Evolutionary conservation across 2,888 invertebrate species (phyloP).

Genomic region (Trachelus tabidus): DNA sequence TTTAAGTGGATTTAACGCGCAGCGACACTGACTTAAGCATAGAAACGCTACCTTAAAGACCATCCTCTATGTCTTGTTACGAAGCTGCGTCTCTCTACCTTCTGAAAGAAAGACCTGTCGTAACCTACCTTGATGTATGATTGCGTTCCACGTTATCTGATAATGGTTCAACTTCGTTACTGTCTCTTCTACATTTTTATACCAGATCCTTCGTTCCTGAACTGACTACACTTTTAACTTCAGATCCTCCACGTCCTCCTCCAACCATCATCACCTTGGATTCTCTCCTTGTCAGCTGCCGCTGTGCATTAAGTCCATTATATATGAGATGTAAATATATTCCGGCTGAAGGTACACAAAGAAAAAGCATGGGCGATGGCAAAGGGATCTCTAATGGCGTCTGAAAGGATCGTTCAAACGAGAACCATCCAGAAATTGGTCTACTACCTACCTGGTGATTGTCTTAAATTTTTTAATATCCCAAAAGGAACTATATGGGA

Average conservation of each 20-base stretch:
- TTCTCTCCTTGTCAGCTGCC: background rate
- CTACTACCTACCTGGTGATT: background rate
- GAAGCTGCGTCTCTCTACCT: background rate
- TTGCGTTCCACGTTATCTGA: background rate
- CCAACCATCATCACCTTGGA: background rate
- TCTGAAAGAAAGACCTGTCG: background rate
- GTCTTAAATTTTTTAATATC: background rate
- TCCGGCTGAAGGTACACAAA: background rate
- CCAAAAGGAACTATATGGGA: background rate
- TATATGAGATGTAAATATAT: slow-evolving; percentile 14
- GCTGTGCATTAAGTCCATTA: slow-evolving; percentile 4
- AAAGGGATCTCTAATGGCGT: background rate
- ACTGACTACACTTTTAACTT: background rate
- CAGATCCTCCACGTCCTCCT: background rate
- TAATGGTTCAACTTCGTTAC: background rate
- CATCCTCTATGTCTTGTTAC: background rate
- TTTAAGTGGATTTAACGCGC: background rate
- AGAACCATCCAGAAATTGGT: background rate
- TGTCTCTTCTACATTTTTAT: background rate
- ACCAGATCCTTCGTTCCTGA: background rate
- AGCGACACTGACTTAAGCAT: background rate
- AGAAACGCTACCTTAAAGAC: background rate
- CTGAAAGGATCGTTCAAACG: background rate
- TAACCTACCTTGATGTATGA: background rate
- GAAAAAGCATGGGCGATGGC: background rate